Evolutionary conservation across 2,113 vertebrate genomes (phyloP).

Genomic region (Esox niger): DNA sequence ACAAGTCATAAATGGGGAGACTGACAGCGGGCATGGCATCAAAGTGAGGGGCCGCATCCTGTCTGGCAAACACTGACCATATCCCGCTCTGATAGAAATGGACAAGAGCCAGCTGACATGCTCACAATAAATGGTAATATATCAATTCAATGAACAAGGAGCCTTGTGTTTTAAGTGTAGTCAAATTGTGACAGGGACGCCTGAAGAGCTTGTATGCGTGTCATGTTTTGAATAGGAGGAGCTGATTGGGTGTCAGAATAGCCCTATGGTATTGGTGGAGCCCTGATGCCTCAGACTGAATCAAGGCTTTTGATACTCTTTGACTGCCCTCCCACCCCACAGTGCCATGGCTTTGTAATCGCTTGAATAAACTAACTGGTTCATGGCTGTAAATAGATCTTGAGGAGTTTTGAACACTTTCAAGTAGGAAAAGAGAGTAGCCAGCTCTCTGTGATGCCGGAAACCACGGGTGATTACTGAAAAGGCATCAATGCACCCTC

Average conservation of each 20-base stretch:
- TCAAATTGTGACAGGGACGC: conserved; percentile 57
- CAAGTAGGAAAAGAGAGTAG: conserved; percentile 25
- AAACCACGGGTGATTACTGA: conserved; percentile 51
- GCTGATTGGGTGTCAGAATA: conserved; percentile 66
- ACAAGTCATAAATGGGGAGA: conserved; percentile 53
- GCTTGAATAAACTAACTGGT: conserved; percentile 46
- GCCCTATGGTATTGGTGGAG: conserved; percentile 57
- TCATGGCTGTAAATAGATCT: conserved; percentile 42
- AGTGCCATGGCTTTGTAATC: conserved; percentile 50
- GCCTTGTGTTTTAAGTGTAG: conserved; percentile 52
- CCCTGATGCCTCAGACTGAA: conserved; percentile 58
- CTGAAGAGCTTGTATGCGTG: conserved; percentile 59
- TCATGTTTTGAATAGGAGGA: conserved; percentile 70
- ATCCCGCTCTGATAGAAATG: conserved; percentile 38
- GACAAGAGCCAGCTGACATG: conserved; percentile 52
- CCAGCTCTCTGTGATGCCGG: conserved; percentile 55
- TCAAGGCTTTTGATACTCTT: conserved; percentile 62
- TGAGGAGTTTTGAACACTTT: conserved; percentile 23
- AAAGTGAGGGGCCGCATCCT: conserved; percentile 63
- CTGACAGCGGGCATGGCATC: conserved; percentile 56
- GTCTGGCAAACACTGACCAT: conserved; percentile 48
- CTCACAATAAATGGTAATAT: conserved; percentile 52
- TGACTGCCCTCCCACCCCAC: conserved; percentile 58
- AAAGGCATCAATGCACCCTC: conserved; percentile 36
- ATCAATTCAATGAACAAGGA: conserved; percentile 61